phyloP scores from a whole-genome alignment of 2,797 vertebrate genomes.

The Ptychadena robeensis region DNA sequence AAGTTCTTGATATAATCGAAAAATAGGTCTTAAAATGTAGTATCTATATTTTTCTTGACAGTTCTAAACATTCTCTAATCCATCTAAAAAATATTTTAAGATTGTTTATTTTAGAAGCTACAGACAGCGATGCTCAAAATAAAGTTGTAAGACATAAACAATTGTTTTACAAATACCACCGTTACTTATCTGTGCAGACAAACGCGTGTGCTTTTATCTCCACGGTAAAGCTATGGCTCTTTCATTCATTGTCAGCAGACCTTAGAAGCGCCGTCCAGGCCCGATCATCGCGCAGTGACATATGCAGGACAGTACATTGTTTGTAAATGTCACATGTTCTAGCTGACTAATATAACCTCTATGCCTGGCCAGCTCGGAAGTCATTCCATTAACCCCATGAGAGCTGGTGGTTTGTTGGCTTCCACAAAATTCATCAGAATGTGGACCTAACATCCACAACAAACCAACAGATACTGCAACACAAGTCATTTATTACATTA shows the following conservation, averaged over 20 bases:
- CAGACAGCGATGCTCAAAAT: too few relatives aligned
- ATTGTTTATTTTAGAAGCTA: neutral
- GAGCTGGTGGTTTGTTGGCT: neutral
- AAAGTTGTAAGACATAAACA: neutral
- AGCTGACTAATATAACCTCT: constrained; percentile 30
- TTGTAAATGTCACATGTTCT: constrained; percentile 37
- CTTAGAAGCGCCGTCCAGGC: constrained; percentile 17
- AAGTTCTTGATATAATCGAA: too few relatives aligned
- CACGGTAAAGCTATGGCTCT: constrained; percentile 3
- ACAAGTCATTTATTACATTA: too few relatives aligned
- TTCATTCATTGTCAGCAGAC: constrained; percentile 30
- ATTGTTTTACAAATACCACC: neutral
- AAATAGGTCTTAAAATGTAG: too few relatives aligned
- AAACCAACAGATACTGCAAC: too few relatives aligned
- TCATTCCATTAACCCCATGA: constrained; percentile 12
- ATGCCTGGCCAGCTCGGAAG: neutral
- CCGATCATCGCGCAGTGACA: constrained; percentile 21
- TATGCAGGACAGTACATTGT: constrained; percentile 33
- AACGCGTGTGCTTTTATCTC: neutral
- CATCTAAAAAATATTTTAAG: too few relatives aligned
- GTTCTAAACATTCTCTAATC: too few relatives aligned
- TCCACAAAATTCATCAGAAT: neutral
- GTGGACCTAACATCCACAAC: neutral
- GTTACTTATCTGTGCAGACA: neutral
- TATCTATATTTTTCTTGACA: too few relatives aligned